Conservation (phyloP, 2,113 vertebrate species). For the Zosterops japonicus region DNA sequence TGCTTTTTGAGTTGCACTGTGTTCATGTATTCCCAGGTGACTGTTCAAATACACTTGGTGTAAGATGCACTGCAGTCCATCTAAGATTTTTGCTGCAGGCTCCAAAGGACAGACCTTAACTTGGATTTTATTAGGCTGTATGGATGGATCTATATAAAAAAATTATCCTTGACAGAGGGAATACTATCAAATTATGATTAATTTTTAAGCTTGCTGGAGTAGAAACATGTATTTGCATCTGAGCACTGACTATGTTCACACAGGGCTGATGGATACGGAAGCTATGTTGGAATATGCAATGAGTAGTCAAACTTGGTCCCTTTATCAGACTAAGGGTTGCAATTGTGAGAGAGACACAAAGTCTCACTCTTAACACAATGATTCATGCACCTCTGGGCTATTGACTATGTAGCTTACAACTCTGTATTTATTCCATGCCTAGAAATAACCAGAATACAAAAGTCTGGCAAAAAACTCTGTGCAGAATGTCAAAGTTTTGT, state of each 20-base stretch:
- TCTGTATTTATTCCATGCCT: background rate
- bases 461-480: background rate
- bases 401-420: background rate
- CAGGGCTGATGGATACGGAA: background rate
- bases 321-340: background rate
- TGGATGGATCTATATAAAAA: background rate
- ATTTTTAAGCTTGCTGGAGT: background rate
- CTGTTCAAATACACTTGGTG: background rate
- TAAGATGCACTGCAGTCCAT: background rate
- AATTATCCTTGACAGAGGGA: background rate
- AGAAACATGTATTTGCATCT: background rate
- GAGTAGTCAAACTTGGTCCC: background rate
- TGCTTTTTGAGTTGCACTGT: slow-evolving; percentile 14
- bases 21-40: background rate
- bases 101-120: background rate
- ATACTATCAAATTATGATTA: background rate
- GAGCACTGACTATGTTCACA: background rate
- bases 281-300: background rate
- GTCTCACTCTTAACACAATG: background rate
- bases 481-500: background rate
- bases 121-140: background rate
- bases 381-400: background rate
- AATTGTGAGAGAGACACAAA: background rate
- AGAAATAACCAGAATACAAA: background rate
- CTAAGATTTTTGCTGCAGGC: background rate